Percentiles rank a stretch among this genome's conserved stretches.
These are phyloP conservation scores for Cisticola juncidis DNA, from an alignment of 2,113 vertebrate genomes.

Conservation along the genomic window DNA sequence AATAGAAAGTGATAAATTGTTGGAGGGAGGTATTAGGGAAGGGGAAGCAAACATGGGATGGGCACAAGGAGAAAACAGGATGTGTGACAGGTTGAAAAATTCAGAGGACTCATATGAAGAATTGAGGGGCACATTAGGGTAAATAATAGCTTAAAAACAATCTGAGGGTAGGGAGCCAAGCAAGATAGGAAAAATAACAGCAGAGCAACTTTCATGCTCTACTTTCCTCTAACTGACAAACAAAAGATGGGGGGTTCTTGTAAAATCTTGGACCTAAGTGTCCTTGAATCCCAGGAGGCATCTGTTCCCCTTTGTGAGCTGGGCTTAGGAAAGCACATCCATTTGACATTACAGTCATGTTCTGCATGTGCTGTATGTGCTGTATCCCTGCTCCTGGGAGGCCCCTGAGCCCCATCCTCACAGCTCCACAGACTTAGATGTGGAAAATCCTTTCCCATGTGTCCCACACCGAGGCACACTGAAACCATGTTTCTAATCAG, in stretches of 20 bases:
- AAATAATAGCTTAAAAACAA: neutral
- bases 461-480: neutral
- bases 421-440: neutral
- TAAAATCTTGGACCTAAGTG: neutral
- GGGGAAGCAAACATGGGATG: neutral
- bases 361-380: neutral
- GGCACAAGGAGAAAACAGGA: neutral
- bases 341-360: accelerated
- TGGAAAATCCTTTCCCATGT: neutral
- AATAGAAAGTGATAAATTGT: neutral
- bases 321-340: neutral
- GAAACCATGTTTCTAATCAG: neutral
- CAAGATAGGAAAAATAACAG: neutral
- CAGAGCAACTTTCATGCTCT: neutral
- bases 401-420: neutral
- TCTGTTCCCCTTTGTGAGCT: neutral
- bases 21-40: neutral
- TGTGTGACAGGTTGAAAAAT: neutral
- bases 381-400: accelerated
- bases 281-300: neutral
- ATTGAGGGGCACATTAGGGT: neutral
- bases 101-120: neutral
- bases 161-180: neutral
- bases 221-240: neutral
- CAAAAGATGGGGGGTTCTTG: neutral